Percentiles rank a stretch among this genome's conserved stretches.
Evolutionary conservation across 1,140 invertebrate species (phyloP).

Genomic region (Drosophila obscura): DNA sequence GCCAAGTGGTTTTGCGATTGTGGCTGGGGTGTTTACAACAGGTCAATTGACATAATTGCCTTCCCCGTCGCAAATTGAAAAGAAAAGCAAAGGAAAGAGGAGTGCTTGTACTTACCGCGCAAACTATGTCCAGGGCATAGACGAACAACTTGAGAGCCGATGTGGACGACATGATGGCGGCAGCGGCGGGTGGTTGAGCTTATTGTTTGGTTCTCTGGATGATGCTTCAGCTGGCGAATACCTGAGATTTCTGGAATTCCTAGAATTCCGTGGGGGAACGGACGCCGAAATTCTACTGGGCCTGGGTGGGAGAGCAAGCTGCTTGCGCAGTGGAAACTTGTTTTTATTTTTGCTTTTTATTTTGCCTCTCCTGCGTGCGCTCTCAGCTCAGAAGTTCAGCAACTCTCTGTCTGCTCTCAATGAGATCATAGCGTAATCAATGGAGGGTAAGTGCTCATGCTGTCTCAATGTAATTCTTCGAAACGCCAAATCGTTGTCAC

Average conservation of each 20-base stretch:
- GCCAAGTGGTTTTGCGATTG: constrained; percentile 1
- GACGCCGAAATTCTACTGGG: constrained; percentile 3
- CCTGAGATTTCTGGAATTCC: constrained; percentile 28
- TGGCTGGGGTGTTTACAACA: constrained; percentile 3
- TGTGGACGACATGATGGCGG: constrained; percentile 60
- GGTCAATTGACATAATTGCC: constrained; percentile 33
- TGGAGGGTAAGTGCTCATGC: not conserved
- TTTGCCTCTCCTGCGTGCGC: not conserved
- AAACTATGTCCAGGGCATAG: constrained; percentile 62
- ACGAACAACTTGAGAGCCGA: constrained; percentile 65
- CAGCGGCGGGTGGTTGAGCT: too few species aligned
- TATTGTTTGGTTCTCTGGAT: not conserved
- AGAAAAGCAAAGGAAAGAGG: not conserved
- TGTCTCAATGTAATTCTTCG: not conserved
- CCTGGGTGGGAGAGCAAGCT: constrained; percentile 17
- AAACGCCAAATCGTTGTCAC: constrained; percentile 1
- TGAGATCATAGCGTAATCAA: constrained; percentile 24
- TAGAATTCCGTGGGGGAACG: not conserved
- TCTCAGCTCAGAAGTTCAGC: not conserved
- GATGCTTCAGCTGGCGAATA: too few species aligned
- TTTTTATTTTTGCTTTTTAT: constrained; percentile 20
- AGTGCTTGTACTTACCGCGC: constrained; percentile 61
- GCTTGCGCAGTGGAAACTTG: constrained; percentile 35
- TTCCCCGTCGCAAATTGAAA: constrained; percentile 16
- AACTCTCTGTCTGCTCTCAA: not conserved